These are phyloP conservation scores for Liparis tanakae DNA, from an alignment of 2,797 vertebrate species.

Conservation along the genomic window DNA sequence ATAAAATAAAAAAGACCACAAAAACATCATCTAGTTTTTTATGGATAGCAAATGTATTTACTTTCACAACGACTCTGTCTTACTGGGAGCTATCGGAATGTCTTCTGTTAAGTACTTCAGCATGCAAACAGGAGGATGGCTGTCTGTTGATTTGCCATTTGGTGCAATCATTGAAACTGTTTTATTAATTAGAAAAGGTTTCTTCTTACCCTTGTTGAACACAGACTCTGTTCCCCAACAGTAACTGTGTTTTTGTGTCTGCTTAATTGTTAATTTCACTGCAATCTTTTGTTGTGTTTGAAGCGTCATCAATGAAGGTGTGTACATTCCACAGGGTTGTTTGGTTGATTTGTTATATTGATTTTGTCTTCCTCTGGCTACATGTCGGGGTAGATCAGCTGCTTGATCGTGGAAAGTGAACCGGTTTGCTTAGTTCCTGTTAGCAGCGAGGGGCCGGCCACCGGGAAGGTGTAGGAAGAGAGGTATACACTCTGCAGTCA, in stretches of 20 bases:
- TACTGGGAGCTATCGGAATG: neutral
- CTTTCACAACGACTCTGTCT: neutral
- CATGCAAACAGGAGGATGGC: conserved; percentile 14
- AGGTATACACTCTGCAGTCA: neutral
- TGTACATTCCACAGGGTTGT: neutral
- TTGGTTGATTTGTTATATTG: neutral
- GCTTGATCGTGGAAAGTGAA: neutral
- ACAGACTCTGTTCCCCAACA: no score
- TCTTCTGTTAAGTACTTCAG: neutral
- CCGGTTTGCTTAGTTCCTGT: neutral
- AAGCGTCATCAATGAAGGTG: neutral
- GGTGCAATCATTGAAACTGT: conserved; percentile 13
- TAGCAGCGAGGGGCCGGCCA: no score
- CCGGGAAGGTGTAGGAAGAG: neutral
- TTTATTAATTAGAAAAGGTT: neutral
- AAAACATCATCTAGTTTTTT: neutral
- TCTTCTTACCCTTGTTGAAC: neutral
- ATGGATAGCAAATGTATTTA: neutral
- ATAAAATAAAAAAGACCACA: neutral
- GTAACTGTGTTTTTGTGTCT: neutral
- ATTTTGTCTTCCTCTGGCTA: neutral
- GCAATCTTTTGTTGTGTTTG: neutral
- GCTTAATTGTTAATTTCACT: neutral
- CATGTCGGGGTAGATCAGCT: neutral
- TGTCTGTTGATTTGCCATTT: neutral